Evolutionary conservation across 2,888 invertebrate species (phyloP).

Genomic region (Leucoma salicis): DNA sequence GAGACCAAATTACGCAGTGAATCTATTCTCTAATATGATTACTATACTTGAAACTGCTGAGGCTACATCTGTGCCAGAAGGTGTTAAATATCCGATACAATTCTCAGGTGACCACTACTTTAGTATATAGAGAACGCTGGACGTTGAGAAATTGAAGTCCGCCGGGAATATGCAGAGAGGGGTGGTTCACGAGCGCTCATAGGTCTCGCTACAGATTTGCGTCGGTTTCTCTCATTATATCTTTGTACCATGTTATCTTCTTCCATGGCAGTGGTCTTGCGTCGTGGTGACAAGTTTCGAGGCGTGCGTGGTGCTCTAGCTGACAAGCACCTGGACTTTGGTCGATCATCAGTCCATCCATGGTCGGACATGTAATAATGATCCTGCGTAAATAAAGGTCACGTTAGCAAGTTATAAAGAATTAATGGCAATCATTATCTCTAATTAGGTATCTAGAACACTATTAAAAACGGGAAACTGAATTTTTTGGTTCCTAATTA

Average conservation of each 20-base stretch:
- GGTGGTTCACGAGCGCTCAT: constrained; percentile 62
- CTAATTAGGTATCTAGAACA: no score
- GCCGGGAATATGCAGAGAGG: constrained; percentile 55
- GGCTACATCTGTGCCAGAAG: no score
- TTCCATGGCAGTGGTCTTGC: constrained; percentile 36
- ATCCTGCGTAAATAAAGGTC: constrained; percentile 48
- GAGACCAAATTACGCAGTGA: no score
- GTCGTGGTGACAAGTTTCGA: constrained; percentile 52
- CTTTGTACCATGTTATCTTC: constrained; percentile 51
- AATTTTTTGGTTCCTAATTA: no score
- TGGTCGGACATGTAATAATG: constrained; percentile 60
- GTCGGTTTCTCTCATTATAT: constrained; percentile 60
- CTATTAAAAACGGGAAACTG: no score
- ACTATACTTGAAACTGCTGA: no score
- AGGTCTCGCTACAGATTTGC: constrained; percentile 54
- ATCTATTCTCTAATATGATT: no score
- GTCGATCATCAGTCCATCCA: constrained; percentile 64
- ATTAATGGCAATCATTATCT: background rate
- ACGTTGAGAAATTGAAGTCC: constrained; percentile 63
- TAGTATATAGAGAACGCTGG: constrained; percentile 73
- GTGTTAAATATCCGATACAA: no score
- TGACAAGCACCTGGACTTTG: constrained; percentile 63
- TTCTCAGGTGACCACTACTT: no score
- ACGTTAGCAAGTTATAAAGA: background rate
- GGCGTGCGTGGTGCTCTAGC: constrained; percentile 59